phyloP scores from a whole-genome alignment of 1,140 invertebrate genomes.

The Drosophila baimaii region DNA sequence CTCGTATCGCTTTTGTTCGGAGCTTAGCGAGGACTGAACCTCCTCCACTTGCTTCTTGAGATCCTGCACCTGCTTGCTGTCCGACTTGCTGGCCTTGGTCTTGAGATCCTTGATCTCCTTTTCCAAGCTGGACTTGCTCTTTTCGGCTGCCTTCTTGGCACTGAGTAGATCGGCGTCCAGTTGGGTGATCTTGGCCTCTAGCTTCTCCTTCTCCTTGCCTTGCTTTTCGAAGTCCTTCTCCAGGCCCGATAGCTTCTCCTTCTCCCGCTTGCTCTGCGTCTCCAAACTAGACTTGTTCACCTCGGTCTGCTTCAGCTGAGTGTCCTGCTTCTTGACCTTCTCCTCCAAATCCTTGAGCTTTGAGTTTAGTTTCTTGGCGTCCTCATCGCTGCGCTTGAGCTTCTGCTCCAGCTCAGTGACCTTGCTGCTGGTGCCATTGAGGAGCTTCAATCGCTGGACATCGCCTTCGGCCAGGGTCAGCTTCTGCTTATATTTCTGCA shows the following conservation, averaged over 20 bases:
- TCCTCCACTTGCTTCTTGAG: slow-evolving; percentile 87
- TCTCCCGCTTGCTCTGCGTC: slow-evolving; percentile 70
- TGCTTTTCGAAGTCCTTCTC: slow-evolving; percentile 89
- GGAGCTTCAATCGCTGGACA: slow-evolving; percentile 67
- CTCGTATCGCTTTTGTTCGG: slow-evolving; percentile 90
- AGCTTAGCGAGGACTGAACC: slow-evolving; percentile 87
- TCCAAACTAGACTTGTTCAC: slow-evolving; percentile 63
- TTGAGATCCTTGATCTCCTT: slow-evolving; percentile 86
- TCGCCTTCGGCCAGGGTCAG: slow-evolving; percentile 68
- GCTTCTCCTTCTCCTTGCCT: slow-evolving; percentile 83
- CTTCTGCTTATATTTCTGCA: slow-evolving; percentile 73
- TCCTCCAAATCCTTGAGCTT: slow-evolving; percentile 81
- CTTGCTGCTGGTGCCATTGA: slow-evolving; percentile 60
- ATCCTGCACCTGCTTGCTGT: slow-evolving; percentile 87
- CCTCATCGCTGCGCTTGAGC: slow-evolving; percentile 74
- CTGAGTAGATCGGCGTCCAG: slow-evolving; percentile 85
- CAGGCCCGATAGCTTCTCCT: slow-evolving; percentile 87
- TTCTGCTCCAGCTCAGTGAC: slow-evolving; percentile 73
- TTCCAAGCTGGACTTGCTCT: slow-evolving; percentile 84
- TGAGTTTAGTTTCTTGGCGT: slow-evolving; percentile 62
- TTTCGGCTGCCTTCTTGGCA: slow-evolving; percentile 85
- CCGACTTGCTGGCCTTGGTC: slow-evolving; percentile 84
- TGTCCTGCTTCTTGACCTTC: slow-evolving; percentile 78
- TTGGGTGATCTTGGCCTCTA: slow-evolving; percentile 71
- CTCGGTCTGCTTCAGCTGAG: slow-evolving; percentile 70